Base-by-base conservation (phyloP, 2,113 vertebrate genomes). In the Nothobranchius kuhntae region DNA sequence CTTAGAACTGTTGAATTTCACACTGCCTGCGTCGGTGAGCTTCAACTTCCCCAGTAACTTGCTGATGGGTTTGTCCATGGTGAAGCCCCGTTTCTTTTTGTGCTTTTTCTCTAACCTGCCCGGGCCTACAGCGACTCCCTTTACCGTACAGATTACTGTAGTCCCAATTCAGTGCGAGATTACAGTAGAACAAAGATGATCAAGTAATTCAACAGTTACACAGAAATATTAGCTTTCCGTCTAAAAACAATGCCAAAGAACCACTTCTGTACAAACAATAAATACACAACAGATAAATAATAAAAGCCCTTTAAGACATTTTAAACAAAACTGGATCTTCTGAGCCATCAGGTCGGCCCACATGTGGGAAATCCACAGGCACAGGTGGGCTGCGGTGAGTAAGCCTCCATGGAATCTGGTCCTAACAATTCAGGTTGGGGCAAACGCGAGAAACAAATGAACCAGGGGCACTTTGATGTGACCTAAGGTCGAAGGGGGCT, bases 61-160 rank as follows among this genome's bases (percentile, higher is more conserved):
- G 80, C 92, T 95, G 63, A 95, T 94, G 6, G 95, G 89, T 51
- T 92, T 89, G 89, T 95, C 95, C 95, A 95, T 95, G 83, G 67
- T 79, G 62, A 69, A 63, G 61, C 53, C 53, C 21, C 4, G 30
- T 30, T 30, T 30, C 30, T 30, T 30, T 9, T 57, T 14, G 9
- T 71, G 30, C 58, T 53, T 46, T 45, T 7, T 61, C 55, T 53
- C 44, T 45, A 6, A 56, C 38, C 48, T 13, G 60, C 57, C 36
- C n/a, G 45, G 26, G 45, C 35, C 46, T 35, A 48, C 48, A 52
- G 57, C 15, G 14, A 7, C 54, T 46, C 13, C 11, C 13, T 61
- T 60, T 71, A 60, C 30, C 24, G 67, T 53, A 70, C 36, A 84
- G 38, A 68, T 56, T 3, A 73, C 44, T 15, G 75, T 51, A 52